Evolutionary conservation across 2,888 invertebrate species (phyloP).

Genomic region (Pasiphila rectangulata): DNA sequence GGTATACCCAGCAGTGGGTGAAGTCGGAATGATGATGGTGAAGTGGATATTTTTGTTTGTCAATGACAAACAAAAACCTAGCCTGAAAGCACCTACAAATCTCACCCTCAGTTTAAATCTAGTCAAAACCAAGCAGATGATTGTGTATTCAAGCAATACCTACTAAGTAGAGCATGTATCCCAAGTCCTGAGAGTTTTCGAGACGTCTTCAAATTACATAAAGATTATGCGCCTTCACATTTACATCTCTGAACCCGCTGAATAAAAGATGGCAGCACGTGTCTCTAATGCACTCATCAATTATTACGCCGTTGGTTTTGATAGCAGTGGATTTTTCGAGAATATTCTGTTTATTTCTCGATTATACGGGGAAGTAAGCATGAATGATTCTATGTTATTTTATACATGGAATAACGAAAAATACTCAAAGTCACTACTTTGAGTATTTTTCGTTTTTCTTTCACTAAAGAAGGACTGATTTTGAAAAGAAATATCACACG

Average conservation of each 20-base stretch:
- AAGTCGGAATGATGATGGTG: too few species aligned
- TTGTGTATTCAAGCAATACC: not conserved
- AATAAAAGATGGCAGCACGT: conserved; percentile 73
- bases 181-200: conserved; percentile 15
- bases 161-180: conserved; percentile 13
- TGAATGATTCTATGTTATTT: not conserved
- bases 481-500: too few species aligned
- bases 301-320: conserved; percentile 57
- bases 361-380: too few species aligned
- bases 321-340: conserved; percentile 42
- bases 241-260: conserved; percentile 37
- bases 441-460: too few species aligned
- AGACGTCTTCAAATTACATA: conserved; percentile 42
- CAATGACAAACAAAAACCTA: too few species aligned
- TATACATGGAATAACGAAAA: not conserved
- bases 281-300: conserved; percentile 78
- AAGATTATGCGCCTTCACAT: conserved; percentile 43
- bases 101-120: not conserved
- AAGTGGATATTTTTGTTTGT: too few species aligned
- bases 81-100: too few species aligned
- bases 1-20: too few species aligned
- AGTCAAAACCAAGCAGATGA: too few species aligned
- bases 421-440: too few species aligned
- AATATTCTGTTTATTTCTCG: conserved; percentile 22
- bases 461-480: too few species aligned